phyloP scores from a whole-genome alignment of 2,113 vertebrate species.

The Drymodes brunneopygia region DNA sequence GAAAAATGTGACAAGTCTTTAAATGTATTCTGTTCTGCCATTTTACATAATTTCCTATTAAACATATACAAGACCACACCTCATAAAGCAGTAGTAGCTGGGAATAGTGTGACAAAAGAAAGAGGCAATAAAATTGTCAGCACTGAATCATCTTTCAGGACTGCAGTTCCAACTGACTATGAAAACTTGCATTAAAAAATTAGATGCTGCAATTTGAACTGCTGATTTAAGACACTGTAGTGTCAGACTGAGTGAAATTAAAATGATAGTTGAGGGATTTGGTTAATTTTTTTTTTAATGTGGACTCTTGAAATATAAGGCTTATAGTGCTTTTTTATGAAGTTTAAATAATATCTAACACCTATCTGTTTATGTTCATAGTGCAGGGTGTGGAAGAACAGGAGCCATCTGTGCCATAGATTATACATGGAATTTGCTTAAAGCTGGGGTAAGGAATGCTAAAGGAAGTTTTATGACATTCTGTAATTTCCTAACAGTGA shows the following conservation, averaged over 20 bases:
- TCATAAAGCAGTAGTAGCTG: background rate
- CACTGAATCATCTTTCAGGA: background rate
- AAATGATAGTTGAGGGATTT: background rate
- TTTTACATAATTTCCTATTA: background rate
- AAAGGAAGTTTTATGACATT: background rate
- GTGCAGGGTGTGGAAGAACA: conserved; percentile 97
- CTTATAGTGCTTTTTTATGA: background rate
- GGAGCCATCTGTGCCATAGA: conserved; percentile 99
- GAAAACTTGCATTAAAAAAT: background rate
- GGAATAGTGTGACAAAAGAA: background rate
- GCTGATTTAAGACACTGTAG: background rate
- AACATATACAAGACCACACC: background rate
- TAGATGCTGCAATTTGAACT: background rate
- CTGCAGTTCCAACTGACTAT: background rate
- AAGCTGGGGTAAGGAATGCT: conserved; percentile 87
- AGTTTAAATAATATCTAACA: background rate
- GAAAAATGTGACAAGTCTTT: background rate
- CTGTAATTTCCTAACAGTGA: background rate
- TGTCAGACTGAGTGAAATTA: background rate
- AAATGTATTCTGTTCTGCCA: background rate
- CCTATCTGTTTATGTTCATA: conserved; percentile 65
- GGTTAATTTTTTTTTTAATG: accelerated
- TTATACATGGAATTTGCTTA: conserved; percentile 99
- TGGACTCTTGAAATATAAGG: background rate
- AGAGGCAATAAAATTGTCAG: background rate